Evolutionary conservation across 2,888 invertebrate genomes (phyloP), one percentile per base, ranked within the genome.

Genomic region (Lasioglossum malachurum): DNA sequence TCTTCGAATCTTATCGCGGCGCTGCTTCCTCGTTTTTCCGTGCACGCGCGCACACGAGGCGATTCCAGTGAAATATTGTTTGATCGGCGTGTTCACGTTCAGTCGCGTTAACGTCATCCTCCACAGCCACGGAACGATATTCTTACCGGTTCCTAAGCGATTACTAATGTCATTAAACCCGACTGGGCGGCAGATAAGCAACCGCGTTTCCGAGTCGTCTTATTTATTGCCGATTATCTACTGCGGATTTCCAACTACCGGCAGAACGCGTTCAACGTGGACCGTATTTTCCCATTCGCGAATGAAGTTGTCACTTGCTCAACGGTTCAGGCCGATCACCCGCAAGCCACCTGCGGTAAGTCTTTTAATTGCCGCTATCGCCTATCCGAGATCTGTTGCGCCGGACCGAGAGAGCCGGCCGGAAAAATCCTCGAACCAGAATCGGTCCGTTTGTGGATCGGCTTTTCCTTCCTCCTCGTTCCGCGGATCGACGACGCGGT

Each of bases 171-270:
- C 77, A 81, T 86, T 84, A 86, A 64, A 78, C 64, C 31, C 64
- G 86, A 76, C 85, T 78, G 77, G 72, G 46, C 60, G 75, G 77
- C 71, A 44, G 86, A 86, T 80, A 84, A 84, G 74, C 57, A 23
- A 23, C 49, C 67, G 64, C 41, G 60, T 27, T 49, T 44, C 69
- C 4, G 27, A 73, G 64, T 60, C 60, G 79, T 41, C 69, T 60
- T 82, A 82, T 87, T 86, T 87, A 79, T 87, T 71, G n/a, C 44
- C 69, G 81, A 86, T 86, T 85, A 86, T 72, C 69, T 44, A 4
- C 4, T n/a, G 67, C 67, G 31, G n/a, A 76, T 73, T 46, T 4
- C 38, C 5, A 44, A 38, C 38, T 44, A 14, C 60, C n/a, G 19
- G 67, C 57, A 38, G 31, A 23, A n/a, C 80, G 41, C 73, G 16